Percentiles rank a stretch among this genome's conserved stretches.
phyloP scores from a whole-genome alignment of 2,113 vertebrate species.

The Phalacrocorax pelagicus region DNA sequence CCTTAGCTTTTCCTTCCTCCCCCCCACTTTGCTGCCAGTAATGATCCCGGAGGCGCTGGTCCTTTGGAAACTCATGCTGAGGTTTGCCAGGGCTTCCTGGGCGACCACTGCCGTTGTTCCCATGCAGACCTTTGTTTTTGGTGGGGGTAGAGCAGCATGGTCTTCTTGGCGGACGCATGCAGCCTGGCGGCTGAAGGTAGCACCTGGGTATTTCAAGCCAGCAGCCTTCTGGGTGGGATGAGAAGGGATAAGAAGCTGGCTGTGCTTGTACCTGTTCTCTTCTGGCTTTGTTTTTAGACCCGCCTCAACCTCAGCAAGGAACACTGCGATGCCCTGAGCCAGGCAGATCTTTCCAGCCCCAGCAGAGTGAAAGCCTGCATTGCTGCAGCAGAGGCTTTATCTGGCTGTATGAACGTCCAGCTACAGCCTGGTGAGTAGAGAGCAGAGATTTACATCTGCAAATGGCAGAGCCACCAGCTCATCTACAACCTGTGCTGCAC shows the following conservation, averaged over 20 bases:
- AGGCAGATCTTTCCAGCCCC: constrained; percentile 28
- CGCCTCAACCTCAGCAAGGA: constrained; percentile 22
- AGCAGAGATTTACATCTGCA: background rate
- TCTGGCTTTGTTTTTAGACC: background rate
- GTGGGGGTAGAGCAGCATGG: background rate
- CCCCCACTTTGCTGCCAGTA: background rate
- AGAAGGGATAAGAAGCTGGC: background rate
- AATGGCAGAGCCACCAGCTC: background rate
- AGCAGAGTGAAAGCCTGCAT: background rate
- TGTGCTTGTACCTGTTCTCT: background rate
- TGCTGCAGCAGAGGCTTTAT: constrained; percentile 25
- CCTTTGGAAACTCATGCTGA: background rate
- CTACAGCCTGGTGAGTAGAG: background rate
- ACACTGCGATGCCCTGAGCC: background rate
- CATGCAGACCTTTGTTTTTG: background rate
- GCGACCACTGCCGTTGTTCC: accelerated
- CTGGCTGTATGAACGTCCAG: constrained; percentile 4
- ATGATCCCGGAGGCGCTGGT: background rate
- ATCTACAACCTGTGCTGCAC: background rate
- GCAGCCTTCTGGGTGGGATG: background rate
- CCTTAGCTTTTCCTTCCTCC: background rate
- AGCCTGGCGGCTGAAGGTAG: background rate
- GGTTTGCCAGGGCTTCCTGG: background rate
- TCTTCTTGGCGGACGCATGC: background rate
- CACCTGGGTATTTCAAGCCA: background rate